A percentile compares a stretch with the other conserved stretches of the same genome.
These are phyloP conservation scores for Anhinga anhinga DNA, from an alignment of 2,113 vertebrate genomes.

Conservation along the genomic window DNA sequence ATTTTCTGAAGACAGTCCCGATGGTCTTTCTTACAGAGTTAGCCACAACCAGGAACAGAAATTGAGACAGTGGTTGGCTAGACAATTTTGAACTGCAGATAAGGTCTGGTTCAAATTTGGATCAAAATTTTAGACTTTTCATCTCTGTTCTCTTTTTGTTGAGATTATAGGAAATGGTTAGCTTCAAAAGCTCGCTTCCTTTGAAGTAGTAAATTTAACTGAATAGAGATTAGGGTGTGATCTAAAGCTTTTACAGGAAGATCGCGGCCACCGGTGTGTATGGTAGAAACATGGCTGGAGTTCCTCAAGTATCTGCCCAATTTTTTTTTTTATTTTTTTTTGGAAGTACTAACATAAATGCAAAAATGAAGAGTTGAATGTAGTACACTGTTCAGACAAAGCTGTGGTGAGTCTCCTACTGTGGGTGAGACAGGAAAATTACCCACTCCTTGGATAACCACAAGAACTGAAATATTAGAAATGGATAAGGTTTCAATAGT, in stretches of 20 bases:
- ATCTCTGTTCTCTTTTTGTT: neutral
- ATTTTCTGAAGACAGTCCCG: neutral
- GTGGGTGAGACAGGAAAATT: neutral
- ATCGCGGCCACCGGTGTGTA: accelerated
- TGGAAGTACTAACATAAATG: neutral
- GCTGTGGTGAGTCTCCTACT: neutral
- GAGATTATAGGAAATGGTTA: neutral
- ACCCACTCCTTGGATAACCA: neutral
- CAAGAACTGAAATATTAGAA: neutral
- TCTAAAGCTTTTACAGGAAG: neutral
- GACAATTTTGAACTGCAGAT: neutral
- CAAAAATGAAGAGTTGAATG: neutral
- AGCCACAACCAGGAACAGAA: neutral
- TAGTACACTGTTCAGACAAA: neutral
- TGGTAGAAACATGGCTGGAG: neutral
- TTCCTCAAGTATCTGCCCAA: neutral
- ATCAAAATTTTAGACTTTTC: neutral
- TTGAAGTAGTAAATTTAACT: neutral
- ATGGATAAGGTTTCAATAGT: neutral
- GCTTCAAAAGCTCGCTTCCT: neutral
- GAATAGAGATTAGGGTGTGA: neutral
- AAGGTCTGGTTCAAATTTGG: neutral
- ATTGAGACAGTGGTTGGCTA: neutral
- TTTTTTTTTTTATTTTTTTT: neutral
- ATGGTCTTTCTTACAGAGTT: neutral